phyloP scores from a whole-genome alignment of 2,797 vertebrate genomes.

The Gila robusta region DNA sequence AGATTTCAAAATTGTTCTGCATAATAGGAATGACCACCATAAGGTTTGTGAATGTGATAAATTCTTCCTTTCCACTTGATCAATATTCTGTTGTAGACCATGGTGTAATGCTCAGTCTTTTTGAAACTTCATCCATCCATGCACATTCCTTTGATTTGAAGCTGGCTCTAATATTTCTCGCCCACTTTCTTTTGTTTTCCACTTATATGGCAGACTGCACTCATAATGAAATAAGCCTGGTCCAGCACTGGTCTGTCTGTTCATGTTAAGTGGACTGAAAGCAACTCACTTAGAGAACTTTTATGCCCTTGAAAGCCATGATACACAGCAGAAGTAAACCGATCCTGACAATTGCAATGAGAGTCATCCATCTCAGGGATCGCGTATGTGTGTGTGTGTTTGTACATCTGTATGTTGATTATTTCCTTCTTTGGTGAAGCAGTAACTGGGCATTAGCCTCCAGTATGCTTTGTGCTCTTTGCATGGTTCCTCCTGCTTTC shows the following conservation, averaged over 20 bases:
- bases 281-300: constrained; percentile 33
- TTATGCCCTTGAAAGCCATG: constrained; percentile 18
- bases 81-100: not conserved
- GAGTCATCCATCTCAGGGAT: not conserved
- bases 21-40: not conserved
- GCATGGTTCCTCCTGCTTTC: constrained; percentile 47
- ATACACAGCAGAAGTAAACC: constrained; percentile 41
- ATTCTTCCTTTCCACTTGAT: constrained; percentile 3
- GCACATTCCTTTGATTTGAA: constrained; percentile 1
- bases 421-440: constrained; percentile 77
- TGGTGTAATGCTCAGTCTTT: not conserved
- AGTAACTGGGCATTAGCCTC: constrained; percentile 43
- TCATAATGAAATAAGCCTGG: constrained; percentile 36
- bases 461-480: constrained; percentile 32
- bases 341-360: constrained; percentile 30
- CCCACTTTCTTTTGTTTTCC: constrained; percentile 26
- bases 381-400: constrained; percentile 4
- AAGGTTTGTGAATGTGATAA: not conserved
- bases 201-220: constrained; percentile 26
- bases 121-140: constrained; percentile 9
- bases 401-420: constrained; percentile 48
- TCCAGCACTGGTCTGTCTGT: constrained; percentile 13
- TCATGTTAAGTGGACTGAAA: constrained; percentile 27
- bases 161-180: constrained; percentile 26
- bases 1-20: not conserved